A percentile compares a stretch with the other conserved stretches of the same genome.
These are phyloP conservation scores for Mesoclemmys tuberculata DNA, from an alignment of 2,113 vertebrate species.

Conservation along the genomic window DNA sequence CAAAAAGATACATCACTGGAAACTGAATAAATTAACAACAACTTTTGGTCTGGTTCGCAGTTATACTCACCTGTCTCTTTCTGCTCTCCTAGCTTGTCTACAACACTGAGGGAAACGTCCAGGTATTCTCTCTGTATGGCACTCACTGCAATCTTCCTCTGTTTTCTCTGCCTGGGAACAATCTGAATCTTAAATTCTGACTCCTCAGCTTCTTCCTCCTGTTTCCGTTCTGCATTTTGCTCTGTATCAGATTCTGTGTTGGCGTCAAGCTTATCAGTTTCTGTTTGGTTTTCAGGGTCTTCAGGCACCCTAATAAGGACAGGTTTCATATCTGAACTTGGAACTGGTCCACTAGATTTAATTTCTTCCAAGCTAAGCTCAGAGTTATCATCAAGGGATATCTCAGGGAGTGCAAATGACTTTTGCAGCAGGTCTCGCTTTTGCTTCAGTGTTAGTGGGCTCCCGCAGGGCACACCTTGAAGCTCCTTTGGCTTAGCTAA, in stretches of 20 bases:
- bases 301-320: conserved; percentile 90
- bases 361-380: conserved; percentile 73
- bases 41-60: neutral
- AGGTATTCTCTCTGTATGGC: conserved; percentile 99
- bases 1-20: neutral
- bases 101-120: conserved; percentile 95
- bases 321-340: conserved; percentile 83
- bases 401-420: conserved; percentile 86
- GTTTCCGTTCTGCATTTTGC: conserved; percentile 84
- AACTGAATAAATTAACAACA: neutral
- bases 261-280: conserved; percentile 78
- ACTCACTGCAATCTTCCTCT: conserved; percentile 98
- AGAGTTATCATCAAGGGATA: conserved; percentile 85
- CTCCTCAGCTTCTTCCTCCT: conserved; percentile 86
- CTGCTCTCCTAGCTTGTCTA: conserved; percentile 91
- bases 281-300: conserved; percentile 82
- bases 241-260: conserved; percentile 85
- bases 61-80: conserved; percentile 87
- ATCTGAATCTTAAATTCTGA: conserved; percentile 99
- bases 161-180: conserved; percentile 94
- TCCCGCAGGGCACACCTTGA: conserved; percentile 79
- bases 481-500: conserved; percentile 61
- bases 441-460: conserved; percentile 91
- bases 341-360: conserved; percentile 54
- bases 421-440: conserved; percentile 94